These are phyloP conservation scores for Aleiodes leptofemur DNA, from an alignment of 2,888 invertebrate genomes.

Conservation along the genomic window DNA sequence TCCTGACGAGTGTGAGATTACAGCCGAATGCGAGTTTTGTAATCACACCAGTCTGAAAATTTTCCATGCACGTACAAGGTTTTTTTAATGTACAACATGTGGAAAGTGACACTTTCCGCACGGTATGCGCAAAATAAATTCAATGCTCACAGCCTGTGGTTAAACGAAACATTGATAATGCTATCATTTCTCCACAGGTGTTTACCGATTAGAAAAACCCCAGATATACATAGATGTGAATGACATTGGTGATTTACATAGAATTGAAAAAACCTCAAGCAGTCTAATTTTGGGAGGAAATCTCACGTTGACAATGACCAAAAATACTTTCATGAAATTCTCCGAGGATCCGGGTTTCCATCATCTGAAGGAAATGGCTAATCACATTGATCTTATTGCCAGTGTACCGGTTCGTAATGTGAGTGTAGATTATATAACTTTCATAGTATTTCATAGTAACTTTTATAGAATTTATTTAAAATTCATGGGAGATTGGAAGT, in stretches of 20 bases:
- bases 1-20: no score
- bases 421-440: slow-evolving; percentile 65
- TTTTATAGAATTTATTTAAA: not conserved
- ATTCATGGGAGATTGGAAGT: no score
- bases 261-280: slow-evolving; percentile 65
- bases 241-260: slow-evolving; percentile 75
- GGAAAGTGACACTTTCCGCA: no score
- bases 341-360: slow-evolving; percentile 76
- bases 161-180: slow-evolving; percentile 23
- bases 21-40: no score
- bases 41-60: no score
- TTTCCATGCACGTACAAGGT: no score
- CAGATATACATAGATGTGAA: slow-evolving; percentile 77
- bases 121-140: not conserved
- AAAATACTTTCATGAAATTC: slow-evolving; percentile 75
- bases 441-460: no score
- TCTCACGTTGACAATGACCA: slow-evolving; percentile 78
- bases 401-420: slow-evolving; percentile 85
- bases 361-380: slow-evolving; percentile 79
- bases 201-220: slow-evolving; percentile 74
- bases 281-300: slow-evolving; percentile 78
- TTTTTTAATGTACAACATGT: no score
- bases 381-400: slow-evolving; percentile 83
- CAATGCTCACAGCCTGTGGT: no score
- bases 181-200: slow-evolving; percentile 66